A percentile compares a stretch with the other conserved stretches of the same genome.
Evolutionary conservation across 2,888 invertebrate genomes (phyloP).

Genomic region (Lordiphosa fenestrarum): DNA sequence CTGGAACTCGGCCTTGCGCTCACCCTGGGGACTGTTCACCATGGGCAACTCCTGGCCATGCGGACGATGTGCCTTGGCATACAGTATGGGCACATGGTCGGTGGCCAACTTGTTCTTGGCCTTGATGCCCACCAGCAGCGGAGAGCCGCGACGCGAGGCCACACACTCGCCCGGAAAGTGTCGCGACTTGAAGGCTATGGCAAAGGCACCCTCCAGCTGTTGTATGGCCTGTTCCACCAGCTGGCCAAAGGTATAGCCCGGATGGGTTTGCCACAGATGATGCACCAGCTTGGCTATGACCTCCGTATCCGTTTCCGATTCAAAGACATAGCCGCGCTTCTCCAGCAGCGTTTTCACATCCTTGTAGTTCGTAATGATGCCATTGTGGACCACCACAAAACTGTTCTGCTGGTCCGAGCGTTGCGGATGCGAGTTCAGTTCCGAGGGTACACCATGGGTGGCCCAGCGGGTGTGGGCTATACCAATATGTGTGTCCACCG

Average conservation of each 20-base stretch:
- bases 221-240: constrained; percentile 97
- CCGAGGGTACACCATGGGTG: constrained; percentile 97
- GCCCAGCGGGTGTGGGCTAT: constrained; percentile 99
- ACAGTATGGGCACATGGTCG: constrained; percentile 98
- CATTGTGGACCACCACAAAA: constrained; percentile 95
- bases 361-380: constrained; percentile 99
- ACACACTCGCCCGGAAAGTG: constrained; percentile 98
- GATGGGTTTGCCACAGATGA: constrained; percentile 94
- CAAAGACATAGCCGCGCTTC: constrained; percentile 94
- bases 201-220: constrained; percentile 99
- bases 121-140: constrained; percentile 97
- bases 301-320: constrained; percentile 99
- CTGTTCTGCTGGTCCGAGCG: constrained; percentile 91
- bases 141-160: constrained; percentile 96
- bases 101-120: constrained; percentile 95
- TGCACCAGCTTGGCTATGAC: constrained; percentile 97
- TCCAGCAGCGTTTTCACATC: constrained; percentile 93
- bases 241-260: constrained; percentile 94
- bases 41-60: constrained; percentile 85
- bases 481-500: constrained; percentile 92
- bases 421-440: constrained; percentile 97
- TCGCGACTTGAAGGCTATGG: constrained; percentile 96
- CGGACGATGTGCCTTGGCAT: constrained; percentile 85
- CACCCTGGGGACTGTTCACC: constrained; percentile 71
- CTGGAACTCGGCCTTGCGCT: constrained; percentile 94